Base-by-base conservation (phyloP, 2,888 invertebrate species). In the Oxycera nigricornis region DNA sequence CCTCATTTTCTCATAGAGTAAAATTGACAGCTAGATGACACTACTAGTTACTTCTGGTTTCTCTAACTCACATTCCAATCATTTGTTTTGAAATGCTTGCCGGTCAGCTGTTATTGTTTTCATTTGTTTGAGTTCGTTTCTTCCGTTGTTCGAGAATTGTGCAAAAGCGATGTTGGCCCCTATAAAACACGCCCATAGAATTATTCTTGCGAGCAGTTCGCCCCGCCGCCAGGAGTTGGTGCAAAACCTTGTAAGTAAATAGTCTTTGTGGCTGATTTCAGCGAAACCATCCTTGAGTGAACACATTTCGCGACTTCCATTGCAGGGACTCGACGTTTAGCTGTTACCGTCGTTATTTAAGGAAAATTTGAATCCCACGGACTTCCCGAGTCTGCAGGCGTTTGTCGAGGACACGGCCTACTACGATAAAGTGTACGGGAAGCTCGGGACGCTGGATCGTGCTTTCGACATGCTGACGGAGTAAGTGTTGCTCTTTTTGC, bases 171-270 rank as follows among this genome's bases (percentile, higher is more conserved):
- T 94, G 94, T 85, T 94, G 80, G 90, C 91, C 81, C 91, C 92
- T 14, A 88, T 93, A 24, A 86, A 90, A 82, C 89, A 90, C 81
- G 85, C 88, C 57, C 90, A 92, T 82, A 88, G 90, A 78, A 88
- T 94, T 76, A 87, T 98, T 77, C 87, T 98, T 74, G 97, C 97
- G 0, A 97, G 96, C 86, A 90, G 92, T 9, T 97, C 97, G 1
- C 94, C 96, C 0, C 89, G 96, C 81, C 88, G 98, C 77, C 91
- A 91, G 82, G 91, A 93, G 83, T 88, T 98, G 73, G 87, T 98
- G 9, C 88, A 91, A 82, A 91, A 90, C 82, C 89, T 95, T 84
- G 95, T 94, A 88, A 88, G 88, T 84, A 30, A n/a, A n/a, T n/a
- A n/a, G n/a, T 20, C 24, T 20, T 11, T 46, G n/a, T 46, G 46